Percentiles rank a stretch among this genome's conserved stretches.
These are phyloP conservation scores for Hypotaenidia philippensis DNA, from an alignment of 2,797 vertebrate genomes.

Conservation along the genomic window DNA sequence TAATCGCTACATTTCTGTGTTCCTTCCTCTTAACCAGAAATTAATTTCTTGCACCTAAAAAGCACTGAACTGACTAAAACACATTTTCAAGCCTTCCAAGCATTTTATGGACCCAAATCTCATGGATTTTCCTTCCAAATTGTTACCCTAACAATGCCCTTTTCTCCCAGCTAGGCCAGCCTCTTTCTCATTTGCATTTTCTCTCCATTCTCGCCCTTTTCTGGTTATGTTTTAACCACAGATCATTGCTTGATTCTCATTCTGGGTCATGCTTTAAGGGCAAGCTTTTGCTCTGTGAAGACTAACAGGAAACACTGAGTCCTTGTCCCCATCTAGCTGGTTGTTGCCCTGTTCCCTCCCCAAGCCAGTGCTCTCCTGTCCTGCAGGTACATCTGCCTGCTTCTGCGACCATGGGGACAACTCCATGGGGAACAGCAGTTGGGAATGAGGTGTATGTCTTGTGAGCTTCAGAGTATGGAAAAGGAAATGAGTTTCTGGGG, in stretches of 20 bases:
- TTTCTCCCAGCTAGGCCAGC: neutral
- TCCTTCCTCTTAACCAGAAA: neutral
- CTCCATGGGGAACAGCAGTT: neutral
- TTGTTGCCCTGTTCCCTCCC: neutral
- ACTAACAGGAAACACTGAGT: neutral
- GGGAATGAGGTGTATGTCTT: neutral
- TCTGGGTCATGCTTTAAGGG: slow-evolving; percentile 32
- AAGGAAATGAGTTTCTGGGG: neutral
- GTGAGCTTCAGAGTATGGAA: neutral
- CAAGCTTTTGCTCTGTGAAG: neutral
- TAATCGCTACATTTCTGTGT: neutral
- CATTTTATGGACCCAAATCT: neutral
- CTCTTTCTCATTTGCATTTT: slow-evolving; percentile 26
- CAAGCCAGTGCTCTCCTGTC: neutral
- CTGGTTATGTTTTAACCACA: slow-evolving; percentile 58
- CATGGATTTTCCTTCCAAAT: neutral
- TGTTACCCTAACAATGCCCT: neutral
- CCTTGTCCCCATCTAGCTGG: neutral
- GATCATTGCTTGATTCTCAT: neutral
- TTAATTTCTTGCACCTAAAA: neutral
- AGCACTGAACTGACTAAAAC: neutral
- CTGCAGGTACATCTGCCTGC: neutral
- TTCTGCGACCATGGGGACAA: neutral
- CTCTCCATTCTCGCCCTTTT: neutral
- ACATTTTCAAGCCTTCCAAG: neutral